Conservation (phyloP, 2,888 invertebrate genomes). For the Lymantria monacha region DNA sequence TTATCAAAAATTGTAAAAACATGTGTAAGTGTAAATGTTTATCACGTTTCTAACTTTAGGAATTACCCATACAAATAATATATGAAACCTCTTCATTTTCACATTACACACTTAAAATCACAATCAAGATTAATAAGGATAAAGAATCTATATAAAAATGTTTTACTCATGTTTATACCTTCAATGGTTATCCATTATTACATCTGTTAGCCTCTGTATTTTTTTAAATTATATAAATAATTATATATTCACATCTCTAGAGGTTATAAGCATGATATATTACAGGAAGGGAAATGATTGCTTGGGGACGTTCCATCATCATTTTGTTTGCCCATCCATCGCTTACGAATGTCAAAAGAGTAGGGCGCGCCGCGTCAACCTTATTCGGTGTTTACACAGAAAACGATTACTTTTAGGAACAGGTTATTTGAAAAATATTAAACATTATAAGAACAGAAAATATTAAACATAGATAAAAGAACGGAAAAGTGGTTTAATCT, state of each 20-base stretch:
- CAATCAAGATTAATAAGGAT: too few species aligned
- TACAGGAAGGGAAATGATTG: constrained; percentile 12
- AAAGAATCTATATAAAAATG: too few species aligned
- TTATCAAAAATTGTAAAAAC: background rate
- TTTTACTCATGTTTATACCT: too few species aligned
- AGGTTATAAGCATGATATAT: constrained; percentile 16
- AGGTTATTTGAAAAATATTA: constrained; percentile 1
- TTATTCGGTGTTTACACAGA: constrained; percentile 31
- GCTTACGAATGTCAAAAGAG: constrained; percentile 53
- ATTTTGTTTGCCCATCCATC: constrained; percentile 61
- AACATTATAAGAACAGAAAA: background rate
- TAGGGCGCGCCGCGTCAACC: constrained; percentile 41
- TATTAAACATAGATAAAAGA: background rate
- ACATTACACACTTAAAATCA: too few species aligned
- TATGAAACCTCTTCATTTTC: too few species aligned
- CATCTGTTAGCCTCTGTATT: too few species aligned
- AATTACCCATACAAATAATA: too few species aligned
- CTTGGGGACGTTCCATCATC: constrained; percentile 53
- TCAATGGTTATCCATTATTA: too few species aligned
- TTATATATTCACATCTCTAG: background rate
- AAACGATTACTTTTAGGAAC: constrained; percentile 31
- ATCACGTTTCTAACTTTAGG: too few species aligned
- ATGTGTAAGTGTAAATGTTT: too few species aligned
- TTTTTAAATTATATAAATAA: too few species aligned
- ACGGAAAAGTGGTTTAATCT: background rate